Evolutionary conservation across 1,140 invertebrate genomes (phyloP), one percentile per base, ranked within the genome.

Genomic region (Latrodectus geometricus): DNA sequence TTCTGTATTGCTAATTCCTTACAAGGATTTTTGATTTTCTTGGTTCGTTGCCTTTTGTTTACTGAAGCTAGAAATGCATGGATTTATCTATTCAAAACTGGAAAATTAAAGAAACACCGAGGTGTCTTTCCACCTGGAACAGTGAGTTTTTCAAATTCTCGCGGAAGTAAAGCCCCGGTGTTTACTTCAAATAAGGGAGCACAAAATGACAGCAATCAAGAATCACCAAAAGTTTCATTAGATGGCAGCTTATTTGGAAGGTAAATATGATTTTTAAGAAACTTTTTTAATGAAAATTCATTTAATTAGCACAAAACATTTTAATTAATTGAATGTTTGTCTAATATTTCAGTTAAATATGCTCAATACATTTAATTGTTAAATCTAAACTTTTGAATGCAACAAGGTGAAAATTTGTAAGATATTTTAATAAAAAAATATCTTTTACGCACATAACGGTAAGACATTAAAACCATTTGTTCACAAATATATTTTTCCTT

Each of bases 1-100:
- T 93, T 93, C 89, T 92, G 92, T 88, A 90, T 93, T n/a, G 89
- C 90, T 48, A 93, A 92, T 88, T 92, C 92, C n/a, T 89, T 93
- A 4, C 92, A 93, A 89, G 92, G 92, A n/a, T 92, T 93, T 88
- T 89, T 93, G 35, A 92, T 93, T 56, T 61, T 61, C 8, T 17
- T 61, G 8, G 92, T 93, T 75, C 90, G 92, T 11, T 93, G 92
- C 73, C 89, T 93, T 9, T 90, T 92, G 49, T 92, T 92, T 88
- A 91, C 92, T 2, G 92, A 93, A 88, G 93, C 92, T 4, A 88
- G 92, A 52, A 89, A 90, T 72, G 90, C 92, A 1, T 93, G 92
- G 92, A 48, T 91, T 17, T 56, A 85, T 15, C 49, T 88, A 4
- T 54, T 88, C 0, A 49, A 68, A n/a, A 77, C 83, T 3, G 88